phyloP scores from a whole-genome alignment of 2,888 invertebrate genomes.

The Phaonia tiefii region DNA sequence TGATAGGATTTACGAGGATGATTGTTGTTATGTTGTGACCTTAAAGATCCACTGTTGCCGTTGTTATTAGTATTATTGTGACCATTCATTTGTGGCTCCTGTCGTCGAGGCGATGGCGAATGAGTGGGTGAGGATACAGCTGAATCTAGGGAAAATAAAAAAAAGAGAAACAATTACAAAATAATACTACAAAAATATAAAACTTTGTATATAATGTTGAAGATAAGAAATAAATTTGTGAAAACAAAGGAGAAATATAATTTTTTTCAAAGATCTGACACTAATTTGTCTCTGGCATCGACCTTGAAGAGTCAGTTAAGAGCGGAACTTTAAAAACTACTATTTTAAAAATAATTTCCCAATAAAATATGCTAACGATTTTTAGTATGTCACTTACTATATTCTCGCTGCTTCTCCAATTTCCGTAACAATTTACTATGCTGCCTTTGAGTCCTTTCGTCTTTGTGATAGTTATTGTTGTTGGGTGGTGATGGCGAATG shows the following conservation, averaged over 20 bases:
- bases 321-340: too few species aligned
- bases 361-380: too few species aligned
- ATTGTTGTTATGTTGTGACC: slow-evolving; percentile 52
- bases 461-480: slow-evolving; percentile 86
- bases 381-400: slow-evolving; percentile 80
- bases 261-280: too few species aligned
- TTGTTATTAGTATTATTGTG: slow-evolving; percentile 67
- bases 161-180: slow-evolving; percentile 18
- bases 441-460: slow-evolving; percentile 89
- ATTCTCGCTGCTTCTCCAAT: slow-evolving; percentile 85
- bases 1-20: slow-evolving; percentile 63
- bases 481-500: slow-evolving; percentile 85
- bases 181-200: background rate
- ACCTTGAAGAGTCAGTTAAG: too few species aligned
- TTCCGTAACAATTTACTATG: slow-evolving; percentile 89
- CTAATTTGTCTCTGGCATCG: too few species aligned
- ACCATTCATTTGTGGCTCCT: slow-evolving; percentile 82
- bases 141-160: slow-evolving; percentile 73
- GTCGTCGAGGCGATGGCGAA: slow-evolving; percentile 86
- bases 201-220: background rate
- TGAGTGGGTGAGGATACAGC: slow-evolving; percentile 83
- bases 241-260: background rate
- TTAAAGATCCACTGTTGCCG: slow-evolving; percentile 48
- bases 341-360: too few species aligned
- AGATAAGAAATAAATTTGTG: too few species aligned